Conservation (phyloP, 2,888 invertebrate genomes). For the Hirtodrosophila duncani region DNA sequence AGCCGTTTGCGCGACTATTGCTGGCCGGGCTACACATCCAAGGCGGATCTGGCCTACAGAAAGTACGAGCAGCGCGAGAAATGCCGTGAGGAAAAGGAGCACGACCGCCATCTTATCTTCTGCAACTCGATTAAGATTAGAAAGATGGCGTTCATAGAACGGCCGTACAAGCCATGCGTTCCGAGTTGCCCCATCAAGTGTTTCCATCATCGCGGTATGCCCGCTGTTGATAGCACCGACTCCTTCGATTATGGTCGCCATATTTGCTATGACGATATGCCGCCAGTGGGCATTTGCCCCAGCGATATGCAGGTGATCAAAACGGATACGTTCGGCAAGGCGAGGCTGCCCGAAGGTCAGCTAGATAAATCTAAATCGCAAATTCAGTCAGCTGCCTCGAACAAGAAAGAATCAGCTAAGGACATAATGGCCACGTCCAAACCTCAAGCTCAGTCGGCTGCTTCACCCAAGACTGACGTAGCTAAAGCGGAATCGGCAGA, state of each 20-base stretch:
- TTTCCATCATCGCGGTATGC: constrained; percentile 15
- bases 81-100: constrained; percentile 31
- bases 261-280: constrained; percentile 12
- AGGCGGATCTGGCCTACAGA: constrained; percentile 46
- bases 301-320: constrained; percentile 17
- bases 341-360: too few species aligned
- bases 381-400: too few species aligned
- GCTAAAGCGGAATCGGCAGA: too few species aligned
- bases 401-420: not conserved
- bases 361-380: too few species aligned
- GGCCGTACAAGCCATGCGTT: constrained; percentile 26
- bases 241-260: constrained; percentile 23
- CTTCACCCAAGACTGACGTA: too few species aligned
- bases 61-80: constrained; percentile 49
- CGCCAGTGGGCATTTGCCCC: constrained; percentile 13
- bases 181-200: constrained; percentile 18
- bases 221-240: constrained; percentile 2
- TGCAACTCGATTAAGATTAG: constrained; percentile 43
- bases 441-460: not conserved
- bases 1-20: constrained; percentile 42
- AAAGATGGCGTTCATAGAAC: constrained; percentile 44
- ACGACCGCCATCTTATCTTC: constrained; percentile 29
- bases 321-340: constrained; percentile 11
- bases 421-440: not conserved
- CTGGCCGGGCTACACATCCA: constrained; percentile 51